Percentiles rank a stretch among this genome's conserved stretches.
phyloP scores from a whole-genome alignment of 2,888 invertebrate species.

The Spilarctia lutea region DNA sequence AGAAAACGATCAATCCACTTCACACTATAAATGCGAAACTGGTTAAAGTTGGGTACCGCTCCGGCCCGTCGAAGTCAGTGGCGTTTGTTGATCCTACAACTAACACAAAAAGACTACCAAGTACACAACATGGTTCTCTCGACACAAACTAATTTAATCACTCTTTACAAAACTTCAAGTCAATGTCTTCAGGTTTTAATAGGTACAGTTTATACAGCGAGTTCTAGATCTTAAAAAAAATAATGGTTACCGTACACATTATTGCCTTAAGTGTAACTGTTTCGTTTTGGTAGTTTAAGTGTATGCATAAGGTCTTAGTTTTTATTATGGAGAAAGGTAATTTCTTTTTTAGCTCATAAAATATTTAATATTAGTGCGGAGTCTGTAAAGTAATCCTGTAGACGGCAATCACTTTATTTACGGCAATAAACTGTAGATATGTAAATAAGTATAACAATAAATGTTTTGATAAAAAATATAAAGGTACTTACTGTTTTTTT shows the following conservation, averaged over 20 bases:
- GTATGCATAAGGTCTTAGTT: background rate
- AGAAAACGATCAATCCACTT: slow-evolving; percentile 3
- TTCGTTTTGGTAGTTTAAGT: background rate
- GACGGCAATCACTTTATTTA: background rate
- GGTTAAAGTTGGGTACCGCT: background rate
- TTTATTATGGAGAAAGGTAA: background rate
- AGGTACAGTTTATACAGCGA: background rate
- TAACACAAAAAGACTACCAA: background rate
- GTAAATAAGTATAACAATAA: background rate
- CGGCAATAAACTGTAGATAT: background rate
- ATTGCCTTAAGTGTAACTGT: background rate
- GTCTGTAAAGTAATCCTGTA: background rate
- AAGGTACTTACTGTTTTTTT: background rate
- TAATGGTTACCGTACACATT: too few relatives aligned
- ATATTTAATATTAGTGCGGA: background rate
- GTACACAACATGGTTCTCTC: background rate
- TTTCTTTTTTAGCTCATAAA: background rate
- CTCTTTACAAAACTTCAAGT: background rate
- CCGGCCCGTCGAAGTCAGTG: background rate
- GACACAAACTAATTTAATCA: background rate
- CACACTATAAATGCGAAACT: background rate
- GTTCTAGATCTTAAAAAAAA: background rate
- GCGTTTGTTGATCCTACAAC: background rate
- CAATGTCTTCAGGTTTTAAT: background rate
- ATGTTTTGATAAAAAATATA: background rate